These are phyloP conservation scores for Crotalus helleri DNA, from an alignment of 2,113 vertebrate genomes.

Conservation along the genomic window DNA sequence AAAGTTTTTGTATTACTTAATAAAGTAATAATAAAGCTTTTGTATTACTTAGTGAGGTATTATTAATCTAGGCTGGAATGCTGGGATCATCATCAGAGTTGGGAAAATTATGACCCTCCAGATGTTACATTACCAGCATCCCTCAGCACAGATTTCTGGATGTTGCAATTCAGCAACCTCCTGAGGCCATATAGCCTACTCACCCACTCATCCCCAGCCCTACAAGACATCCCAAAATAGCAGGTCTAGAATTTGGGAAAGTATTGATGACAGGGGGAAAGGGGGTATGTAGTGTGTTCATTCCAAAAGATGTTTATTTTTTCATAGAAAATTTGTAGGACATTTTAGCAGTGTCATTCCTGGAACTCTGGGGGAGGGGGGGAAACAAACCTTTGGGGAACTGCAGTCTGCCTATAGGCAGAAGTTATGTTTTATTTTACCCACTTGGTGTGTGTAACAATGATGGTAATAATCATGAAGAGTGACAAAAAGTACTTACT, in stretches of 20 bases:
- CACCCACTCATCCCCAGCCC: not conserved
- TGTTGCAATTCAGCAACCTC: not conserved
- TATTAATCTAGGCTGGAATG: not conserved
- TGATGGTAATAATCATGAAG: not conserved
- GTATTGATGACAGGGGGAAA: not conserved
- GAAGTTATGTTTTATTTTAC: not conserved
- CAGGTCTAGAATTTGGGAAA: not conserved
- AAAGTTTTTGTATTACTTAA: not conserved
- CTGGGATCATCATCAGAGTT: not conserved
- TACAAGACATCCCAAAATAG: not conserved
- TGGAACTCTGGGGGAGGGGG: not conserved
- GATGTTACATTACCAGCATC: not conserved
- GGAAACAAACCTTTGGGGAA: not conserved
- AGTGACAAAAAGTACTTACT: slow-evolving; percentile 41
- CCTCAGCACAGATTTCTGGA: not conserved
- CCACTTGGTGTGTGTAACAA: not conserved
- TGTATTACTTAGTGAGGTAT: not conserved
- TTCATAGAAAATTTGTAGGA: not conserved
- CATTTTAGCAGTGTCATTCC: not conserved
- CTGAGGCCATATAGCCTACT: not conserved
- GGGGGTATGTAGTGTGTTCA: not conserved
- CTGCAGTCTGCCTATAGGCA: not conserved
- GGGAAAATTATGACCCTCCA: not conserved
- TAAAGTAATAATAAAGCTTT: not conserved
- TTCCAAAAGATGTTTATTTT: not conserved